Percentiles rank a stretch among this genome's conserved stretches.
Conservation (phyloP, 2,113 vertebrate genomes). For the Corvus moneduloides region DNA sequence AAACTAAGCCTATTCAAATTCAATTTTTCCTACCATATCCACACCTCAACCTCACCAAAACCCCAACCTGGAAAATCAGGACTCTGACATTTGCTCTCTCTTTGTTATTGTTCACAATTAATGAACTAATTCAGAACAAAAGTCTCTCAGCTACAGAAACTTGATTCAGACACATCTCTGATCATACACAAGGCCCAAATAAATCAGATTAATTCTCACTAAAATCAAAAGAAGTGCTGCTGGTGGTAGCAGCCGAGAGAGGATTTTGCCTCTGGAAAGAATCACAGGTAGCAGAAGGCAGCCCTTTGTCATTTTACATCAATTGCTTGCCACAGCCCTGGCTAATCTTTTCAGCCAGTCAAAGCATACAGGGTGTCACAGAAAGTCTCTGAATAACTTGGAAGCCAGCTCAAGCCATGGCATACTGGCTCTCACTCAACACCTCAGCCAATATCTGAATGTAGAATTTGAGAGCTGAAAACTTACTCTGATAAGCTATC, state of each 20-base stretch:
- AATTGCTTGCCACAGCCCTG: background rate
- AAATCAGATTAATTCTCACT: background rate
- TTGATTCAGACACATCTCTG: background rate
- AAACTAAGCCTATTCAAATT: background rate
- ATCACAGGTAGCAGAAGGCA: background rate
- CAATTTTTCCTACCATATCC: background rate
- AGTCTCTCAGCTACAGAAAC: background rate
- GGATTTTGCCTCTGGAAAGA: slow-evolving; percentile 8
- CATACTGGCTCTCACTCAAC: background rate
- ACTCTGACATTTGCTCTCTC: background rate
- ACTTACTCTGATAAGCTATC: background rate
- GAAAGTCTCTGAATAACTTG: background rate
- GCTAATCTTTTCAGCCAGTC: background rate
- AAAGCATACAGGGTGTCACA: background rate
- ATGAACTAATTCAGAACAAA: background rate
- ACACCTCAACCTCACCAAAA: background rate
- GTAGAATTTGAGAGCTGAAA: background rate
- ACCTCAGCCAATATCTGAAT: background rate
- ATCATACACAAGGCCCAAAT: background rate
- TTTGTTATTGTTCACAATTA: background rate
- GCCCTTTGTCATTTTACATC: background rate
- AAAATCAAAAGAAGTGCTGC: slow-evolving; percentile 1
- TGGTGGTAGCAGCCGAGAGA: background rate
- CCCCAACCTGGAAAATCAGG: background rate
- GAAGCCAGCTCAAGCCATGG: background rate